Evolutionary conservation across 2,797 vertebrate species (phyloP).

Genomic region (Syndactyla subalaris): DNA sequence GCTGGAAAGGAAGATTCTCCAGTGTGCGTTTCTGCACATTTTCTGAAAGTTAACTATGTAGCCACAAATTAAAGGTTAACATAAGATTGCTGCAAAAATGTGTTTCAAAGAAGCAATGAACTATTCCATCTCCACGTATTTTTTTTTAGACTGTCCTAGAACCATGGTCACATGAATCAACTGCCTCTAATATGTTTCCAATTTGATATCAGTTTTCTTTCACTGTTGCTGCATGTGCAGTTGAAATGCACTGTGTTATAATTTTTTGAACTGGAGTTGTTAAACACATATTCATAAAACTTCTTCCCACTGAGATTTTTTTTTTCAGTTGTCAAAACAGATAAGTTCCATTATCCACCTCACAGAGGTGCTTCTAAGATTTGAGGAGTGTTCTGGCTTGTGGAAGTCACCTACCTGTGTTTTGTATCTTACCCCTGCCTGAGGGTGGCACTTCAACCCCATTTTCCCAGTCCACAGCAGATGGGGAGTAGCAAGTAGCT

Average conservation of each 20-base stretch:
- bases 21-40: not conserved
- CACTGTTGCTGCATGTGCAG: not conserved
- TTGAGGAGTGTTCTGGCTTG: not conserved
- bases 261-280: not conserved
- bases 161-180: not conserved
- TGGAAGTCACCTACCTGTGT: not conserved
- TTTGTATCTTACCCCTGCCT: not conserved
- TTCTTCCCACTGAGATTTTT: not conserved
- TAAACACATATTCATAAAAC: not conserved
- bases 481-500: not conserved
- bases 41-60: not conserved
- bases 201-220: not conserved
- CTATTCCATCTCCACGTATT: not conserved
- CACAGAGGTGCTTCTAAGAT: not conserved
- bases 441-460: accelerated
- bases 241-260: not conserved
- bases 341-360: not conserved
- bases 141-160: not conserved
- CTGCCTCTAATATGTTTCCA: not conserved
- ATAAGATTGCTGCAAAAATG: not conserved
- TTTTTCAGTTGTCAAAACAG: not conserved
- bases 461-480: not conserved
- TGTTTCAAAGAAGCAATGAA: not conserved
- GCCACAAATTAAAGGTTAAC: not conserved
- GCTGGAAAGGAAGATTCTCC: not conserved